Evolutionary conservation across 2,113 vertebrate species (phyloP).

Genomic region (Leptosomus discolor): DNA sequence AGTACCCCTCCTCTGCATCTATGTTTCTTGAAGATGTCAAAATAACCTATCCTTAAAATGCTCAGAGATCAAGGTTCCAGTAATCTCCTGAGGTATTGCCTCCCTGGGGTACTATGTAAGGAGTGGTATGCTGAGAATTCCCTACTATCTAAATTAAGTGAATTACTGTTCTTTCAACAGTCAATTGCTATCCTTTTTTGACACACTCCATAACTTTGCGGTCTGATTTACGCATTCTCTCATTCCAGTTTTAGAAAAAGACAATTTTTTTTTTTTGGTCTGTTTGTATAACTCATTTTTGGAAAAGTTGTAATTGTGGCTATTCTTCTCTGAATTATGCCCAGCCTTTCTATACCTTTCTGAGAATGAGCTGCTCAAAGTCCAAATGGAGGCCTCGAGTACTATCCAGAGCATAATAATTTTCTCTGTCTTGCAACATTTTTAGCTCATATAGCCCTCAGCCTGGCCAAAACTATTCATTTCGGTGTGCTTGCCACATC

Average conservation of each 20-base stretch:
- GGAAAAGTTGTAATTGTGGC: neutral
- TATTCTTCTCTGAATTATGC: neutral
- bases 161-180: neutral
- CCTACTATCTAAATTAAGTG: neutral
- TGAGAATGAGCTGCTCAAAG: neutral
- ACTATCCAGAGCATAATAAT: neutral
- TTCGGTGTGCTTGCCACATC: neutral
- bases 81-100: neutral
- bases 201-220: neutral
- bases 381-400: neutral
- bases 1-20: neutral
- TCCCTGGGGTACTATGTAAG: neutral
- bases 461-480: neutral
- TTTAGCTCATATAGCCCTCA: neutral
- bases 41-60: neutral
- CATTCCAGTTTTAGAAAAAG: neutral
- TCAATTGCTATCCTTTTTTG: accelerated
- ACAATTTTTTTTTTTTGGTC: neutral
- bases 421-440: neutral
- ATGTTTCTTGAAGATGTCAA: neutral
- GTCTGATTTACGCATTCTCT: neutral
- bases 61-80: neutral
- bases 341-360: neutral
- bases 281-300: neutral
- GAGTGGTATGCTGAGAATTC: neutral